These are phyloP conservation scores for Betta splendens DNA, from an alignment of 2,797 vertebrate species.

Conservation along the genomic window DNA sequence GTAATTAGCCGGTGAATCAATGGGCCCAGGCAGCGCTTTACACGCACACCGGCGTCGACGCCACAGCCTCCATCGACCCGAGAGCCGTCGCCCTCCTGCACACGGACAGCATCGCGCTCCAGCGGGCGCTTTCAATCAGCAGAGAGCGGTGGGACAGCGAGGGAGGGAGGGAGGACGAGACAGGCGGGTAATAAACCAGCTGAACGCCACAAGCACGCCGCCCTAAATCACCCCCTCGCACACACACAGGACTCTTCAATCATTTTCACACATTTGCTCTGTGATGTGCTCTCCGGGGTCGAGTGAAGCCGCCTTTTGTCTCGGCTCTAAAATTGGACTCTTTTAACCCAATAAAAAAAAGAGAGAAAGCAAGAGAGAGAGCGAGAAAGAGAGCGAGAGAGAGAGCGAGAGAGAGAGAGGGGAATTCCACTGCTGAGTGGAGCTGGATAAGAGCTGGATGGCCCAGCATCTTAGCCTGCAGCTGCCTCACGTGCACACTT, in stretches of 20 bases:
- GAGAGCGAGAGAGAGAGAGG: slow-evolving; percentile 3
- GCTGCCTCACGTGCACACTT: slow-evolving; percentile 51
- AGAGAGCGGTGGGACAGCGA: slow-evolving; percentile 46
- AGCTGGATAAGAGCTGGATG: slow-evolving; percentile 29
- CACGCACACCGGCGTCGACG: slow-evolving; percentile 4
- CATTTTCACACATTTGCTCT: slow-evolving; percentile 52
- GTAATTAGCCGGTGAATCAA: slow-evolving; percentile 17
- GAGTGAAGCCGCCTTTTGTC: slow-evolving; percentile 9
- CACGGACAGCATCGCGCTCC: slow-evolving; percentile 43
- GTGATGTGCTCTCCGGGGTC: slow-evolving; percentile 1
- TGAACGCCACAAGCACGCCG: slow-evolving; percentile 49
- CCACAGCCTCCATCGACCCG: slow-evolving; percentile 13
- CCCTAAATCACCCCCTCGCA: slow-evolving; percentile 49
- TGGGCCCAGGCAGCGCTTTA: neutral
- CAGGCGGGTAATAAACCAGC: slow-evolving; percentile 62
- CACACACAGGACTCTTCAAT: slow-evolving; percentile 26
- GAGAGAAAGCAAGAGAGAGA: no score
- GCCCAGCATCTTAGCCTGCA: slow-evolving; percentile 17
- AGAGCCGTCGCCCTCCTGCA: neutral
- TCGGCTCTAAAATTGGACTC: slow-evolving; percentile 24
- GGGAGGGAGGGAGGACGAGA: slow-evolving; percentile 30
- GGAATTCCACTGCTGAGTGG: slow-evolving; percentile 34
- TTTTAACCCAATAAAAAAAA: slow-evolving; percentile 34
- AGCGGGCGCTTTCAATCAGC: slow-evolving; percentile 59
- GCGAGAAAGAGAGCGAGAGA: no score